Evolutionary conservation across 2,113 vertebrate genomes (phyloP), one percentile per base, ranked within the genome.

Genomic region (Sylvietta virens): DNA sequence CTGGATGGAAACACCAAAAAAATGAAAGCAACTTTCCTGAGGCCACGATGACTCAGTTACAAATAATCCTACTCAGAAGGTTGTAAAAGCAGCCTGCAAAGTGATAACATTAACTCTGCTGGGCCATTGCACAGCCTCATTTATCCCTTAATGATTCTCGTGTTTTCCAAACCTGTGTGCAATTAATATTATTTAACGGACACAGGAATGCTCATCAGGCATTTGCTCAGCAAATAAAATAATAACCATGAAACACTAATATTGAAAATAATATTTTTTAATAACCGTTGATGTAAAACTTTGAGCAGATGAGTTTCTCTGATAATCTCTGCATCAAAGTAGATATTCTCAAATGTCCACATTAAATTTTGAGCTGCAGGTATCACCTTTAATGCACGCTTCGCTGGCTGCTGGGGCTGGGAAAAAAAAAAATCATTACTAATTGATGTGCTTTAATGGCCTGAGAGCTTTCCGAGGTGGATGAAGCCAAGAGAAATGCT

Each of bases 401-500:
- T 96, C 81, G 48, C 81, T 97, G 94, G 91, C 64, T 97, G 69
- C 90, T 95, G 94, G 91, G 92, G 54, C 94, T 97, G 78, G 66
- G 90, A 91, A 97, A 57, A 56, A 95, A 85, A 92, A 97, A 98
- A 98, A 98, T 98, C 97, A 96, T 98, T 98, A 97, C 89, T 98
- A 98, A 98, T 97, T 98, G 95, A 98, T 97, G 97, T 94, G 92
- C 97, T 94, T 98, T 98, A 98, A 98, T 98, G 97, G 97, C 96
- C 91, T 97, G 88, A 97, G 93, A 98, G 91, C 85, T 97, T 98
- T 97, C 91, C 96, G 94, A 91, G 88, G 84, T 97, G 94, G 81
- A 70, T 94, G 91, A 97, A 86, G 92, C 88, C 94, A 97, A 65
- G 94, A 97, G 96, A 98, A 98, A 97, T 0, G 87, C 97, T 97